phyloP scores from a whole-genome alignment of 2,113 vertebrate species.

The Atrichornis clamosus region DNA sequence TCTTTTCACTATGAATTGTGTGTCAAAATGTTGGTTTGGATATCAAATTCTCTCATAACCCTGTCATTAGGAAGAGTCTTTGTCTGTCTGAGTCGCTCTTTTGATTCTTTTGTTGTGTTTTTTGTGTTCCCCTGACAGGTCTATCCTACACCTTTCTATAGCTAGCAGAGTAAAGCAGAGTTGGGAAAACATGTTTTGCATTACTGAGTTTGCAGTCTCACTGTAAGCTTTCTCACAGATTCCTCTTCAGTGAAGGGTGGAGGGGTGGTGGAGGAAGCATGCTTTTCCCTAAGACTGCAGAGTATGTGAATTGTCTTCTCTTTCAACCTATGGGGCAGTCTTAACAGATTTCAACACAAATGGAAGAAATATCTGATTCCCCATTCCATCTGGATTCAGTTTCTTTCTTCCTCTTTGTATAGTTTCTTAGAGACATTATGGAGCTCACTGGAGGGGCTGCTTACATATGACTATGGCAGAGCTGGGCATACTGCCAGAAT shows the following conservation, averaged over 20 bases:
- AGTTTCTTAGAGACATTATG: constrained; percentile 58
- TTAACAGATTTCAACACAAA: constrained; percentile 59
- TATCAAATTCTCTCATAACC: constrained; percentile 31
- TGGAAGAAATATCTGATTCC: constrained; percentile 64
- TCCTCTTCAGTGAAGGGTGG: neutral
- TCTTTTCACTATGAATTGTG: neutral
- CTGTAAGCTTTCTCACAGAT: constrained; percentile 53
- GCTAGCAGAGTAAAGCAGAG: neutral
- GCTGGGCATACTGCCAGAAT: constrained; percentile 62
- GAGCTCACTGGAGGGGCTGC: constrained; percentile 52
- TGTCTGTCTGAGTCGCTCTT: neutral
- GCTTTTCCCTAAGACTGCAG: neutral
- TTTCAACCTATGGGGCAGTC: constrained; percentile 45
- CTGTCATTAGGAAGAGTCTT: constrained; percentile 12
- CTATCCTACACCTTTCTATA: constrained; percentile 49
- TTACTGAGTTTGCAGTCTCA: constrained; percentile 8
- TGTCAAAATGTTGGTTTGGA: constrained; percentile 25
- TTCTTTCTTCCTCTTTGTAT: constrained; percentile 70
- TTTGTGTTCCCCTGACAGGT: constrained; percentile 21
- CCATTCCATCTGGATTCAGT: constrained; percentile 70
- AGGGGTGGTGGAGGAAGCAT: constrained; percentile 16
- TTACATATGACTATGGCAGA: constrained; percentile 29
- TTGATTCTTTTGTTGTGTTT: neutral
- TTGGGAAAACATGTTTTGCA: constrained; percentile 49
- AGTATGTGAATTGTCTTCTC: constrained; percentile 46